phyloP scores from a whole-genome alignment of 2,113 vertebrate species.

The Cepphus grylle region DNA sequence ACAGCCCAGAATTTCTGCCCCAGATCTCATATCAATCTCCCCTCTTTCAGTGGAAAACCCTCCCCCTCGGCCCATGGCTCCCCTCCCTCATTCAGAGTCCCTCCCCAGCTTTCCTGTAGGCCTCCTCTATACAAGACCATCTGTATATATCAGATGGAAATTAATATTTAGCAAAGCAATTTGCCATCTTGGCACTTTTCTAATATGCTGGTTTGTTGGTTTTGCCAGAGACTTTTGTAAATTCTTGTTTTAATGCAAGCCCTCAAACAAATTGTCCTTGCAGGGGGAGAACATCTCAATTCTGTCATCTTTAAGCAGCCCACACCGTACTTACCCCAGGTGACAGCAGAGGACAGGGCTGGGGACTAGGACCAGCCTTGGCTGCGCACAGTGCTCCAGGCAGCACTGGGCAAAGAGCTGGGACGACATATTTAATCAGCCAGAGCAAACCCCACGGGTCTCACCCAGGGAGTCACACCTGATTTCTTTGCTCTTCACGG shows the following conservation, averaged over 20 bases:
- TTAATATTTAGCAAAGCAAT: background rate
- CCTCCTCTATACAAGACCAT: background rate
- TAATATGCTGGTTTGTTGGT: accelerated
- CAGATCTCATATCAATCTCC: background rate
- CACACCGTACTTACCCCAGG: background rate
- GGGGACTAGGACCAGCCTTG: background rate
- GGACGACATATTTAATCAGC: background rate
- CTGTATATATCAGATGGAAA: background rate
- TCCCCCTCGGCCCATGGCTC: background rate
- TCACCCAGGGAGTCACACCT: background rate
- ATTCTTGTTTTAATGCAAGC: background rate
- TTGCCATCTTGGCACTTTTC: background rate
- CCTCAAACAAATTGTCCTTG: background rate
- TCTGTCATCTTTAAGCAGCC: background rate
- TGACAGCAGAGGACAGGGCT: background rate
- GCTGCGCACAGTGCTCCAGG: accelerated
- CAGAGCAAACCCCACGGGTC: background rate
- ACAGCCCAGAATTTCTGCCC: background rate
- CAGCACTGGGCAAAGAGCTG: background rate
- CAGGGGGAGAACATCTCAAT: background rate
- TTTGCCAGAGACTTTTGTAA: background rate
- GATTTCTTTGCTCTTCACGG: background rate
- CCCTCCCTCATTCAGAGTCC: background rate
- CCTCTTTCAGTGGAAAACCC: background rate
- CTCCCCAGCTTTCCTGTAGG: background rate